These are phyloP conservation scores for Oxygymnocypris stewartii DNA, from an alignment of 2,113 vertebrate genomes.

Conservation along the genomic window DNA sequence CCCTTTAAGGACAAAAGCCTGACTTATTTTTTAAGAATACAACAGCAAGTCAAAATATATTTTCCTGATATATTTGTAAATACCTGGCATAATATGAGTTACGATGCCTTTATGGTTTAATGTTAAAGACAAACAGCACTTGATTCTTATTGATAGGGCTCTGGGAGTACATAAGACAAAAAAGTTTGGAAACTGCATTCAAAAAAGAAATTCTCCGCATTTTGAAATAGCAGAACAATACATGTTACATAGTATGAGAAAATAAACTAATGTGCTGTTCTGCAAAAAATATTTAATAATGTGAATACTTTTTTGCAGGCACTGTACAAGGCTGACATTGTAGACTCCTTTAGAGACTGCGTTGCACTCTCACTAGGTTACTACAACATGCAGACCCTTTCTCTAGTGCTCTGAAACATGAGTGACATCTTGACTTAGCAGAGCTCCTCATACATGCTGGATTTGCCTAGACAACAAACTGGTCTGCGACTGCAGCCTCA, in stretches of 20 bases:
- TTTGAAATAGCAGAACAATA: background rate
- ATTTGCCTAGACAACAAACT: conserved; percentile 76
- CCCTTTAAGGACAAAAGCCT: too few species aligned
- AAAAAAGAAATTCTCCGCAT: background rate
- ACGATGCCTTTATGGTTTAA: background rate
- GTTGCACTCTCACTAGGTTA: conserved; percentile 39
- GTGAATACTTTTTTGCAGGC: background rate
- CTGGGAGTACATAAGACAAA: background rate
- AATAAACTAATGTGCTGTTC: background rate
- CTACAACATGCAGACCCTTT: background rate
- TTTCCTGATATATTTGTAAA: background rate
- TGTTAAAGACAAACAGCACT: background rate
- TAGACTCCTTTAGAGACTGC: conserved; percentile 29
- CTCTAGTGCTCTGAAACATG: conserved; percentile 24
- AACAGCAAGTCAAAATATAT: background rate
- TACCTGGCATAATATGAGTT: background rate
- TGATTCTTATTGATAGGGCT: background rate
- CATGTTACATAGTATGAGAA: background rate
- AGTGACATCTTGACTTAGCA: conserved; percentile 68
- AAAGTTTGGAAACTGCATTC: background rate
- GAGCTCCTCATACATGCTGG: conserved; percentile 66
- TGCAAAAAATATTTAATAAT: background rate
- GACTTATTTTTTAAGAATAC: background rate
- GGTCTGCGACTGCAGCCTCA: conserved; percentile 76
- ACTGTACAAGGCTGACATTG: background rate